Conservation (phyloP, 1,140 invertebrate species). For the Zaprionus taronus region DNA sequence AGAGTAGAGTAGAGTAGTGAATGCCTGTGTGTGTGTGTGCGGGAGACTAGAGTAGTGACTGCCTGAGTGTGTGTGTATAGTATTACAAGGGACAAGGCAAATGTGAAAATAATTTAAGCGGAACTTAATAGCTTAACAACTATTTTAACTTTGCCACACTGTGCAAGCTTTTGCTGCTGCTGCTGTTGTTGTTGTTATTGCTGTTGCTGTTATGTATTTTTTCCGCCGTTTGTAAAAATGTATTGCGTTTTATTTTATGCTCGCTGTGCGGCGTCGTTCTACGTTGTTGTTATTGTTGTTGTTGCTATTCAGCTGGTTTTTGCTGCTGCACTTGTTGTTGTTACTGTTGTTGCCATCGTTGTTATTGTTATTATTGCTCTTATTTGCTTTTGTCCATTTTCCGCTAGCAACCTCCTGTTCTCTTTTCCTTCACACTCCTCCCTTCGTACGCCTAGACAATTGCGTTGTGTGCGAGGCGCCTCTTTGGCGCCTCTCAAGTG, state of each 20-base stretch:
- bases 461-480: slow-evolving; percentile 59
- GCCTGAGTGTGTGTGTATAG: slow-evolving; percentile 41
- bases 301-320: slow-evolving; percentile 14
- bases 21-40: slow-evolving; percentile 8
- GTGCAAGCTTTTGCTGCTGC: slow-evolving; percentile 7
- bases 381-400: slow-evolving; percentile 45
- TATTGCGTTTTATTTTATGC: slow-evolving; percentile 79
- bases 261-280: slow-evolving; percentile 18
- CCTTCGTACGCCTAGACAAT: slow-evolving; percentile 43
- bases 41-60: slow-evolving; percentile 1
- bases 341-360: slow-evolving; percentile 1
- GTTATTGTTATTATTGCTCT: slow-evolving; percentile 4
- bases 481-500: slow-evolving; percentile 59
- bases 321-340: slow-evolving; percentile 27
- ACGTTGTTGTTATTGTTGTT: slow-evolving; percentile 16
- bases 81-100: slow-evolving; percentile 59
- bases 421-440: neutral
- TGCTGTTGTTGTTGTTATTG: slow-evolving; percentile 13
- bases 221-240: slow-evolving; percentile 62
- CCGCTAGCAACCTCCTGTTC: neutral
- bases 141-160: slow-evolving; percentile 63
- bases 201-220: slow-evolving; percentile 48
- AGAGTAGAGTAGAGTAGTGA: neutral
- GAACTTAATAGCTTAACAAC: slow-evolving; percentile 80
- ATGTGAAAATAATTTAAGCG: slow-evolving; percentile 80